Evolutionary conservation across 2,888 invertebrate genomes (phyloP).

Genomic region (Tinea semifulvella): DNA sequence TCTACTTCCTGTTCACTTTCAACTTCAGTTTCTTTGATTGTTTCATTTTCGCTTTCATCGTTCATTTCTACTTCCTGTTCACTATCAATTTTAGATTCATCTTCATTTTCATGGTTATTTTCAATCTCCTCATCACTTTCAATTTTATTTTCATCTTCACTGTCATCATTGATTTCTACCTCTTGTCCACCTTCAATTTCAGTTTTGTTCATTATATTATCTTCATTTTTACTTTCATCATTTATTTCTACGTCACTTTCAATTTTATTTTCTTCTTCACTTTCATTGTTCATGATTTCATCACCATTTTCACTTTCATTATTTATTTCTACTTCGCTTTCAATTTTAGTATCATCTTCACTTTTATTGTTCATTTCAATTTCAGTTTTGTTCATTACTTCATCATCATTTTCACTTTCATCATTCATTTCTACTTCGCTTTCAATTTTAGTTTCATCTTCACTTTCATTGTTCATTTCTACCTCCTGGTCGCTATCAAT

Average conservation of each 20-base stretch:
- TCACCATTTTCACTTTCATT: conserved; percentile 4
- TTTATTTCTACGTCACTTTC: conserved; percentile 13
- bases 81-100: conserved; percentile 14
- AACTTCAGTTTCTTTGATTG: conserved; percentile 7
- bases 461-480: neutral
- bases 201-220: conserved; percentile 12
- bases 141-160: conserved; percentile 8
- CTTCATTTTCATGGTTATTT: conserved; percentile 16
- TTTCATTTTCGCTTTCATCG: neutral
- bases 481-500: conserved; percentile 9
- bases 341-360: conserved; percentile 16
- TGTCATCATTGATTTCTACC: neutral
- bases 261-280: conserved; percentile 15
- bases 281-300: neutral
- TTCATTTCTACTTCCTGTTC: conserved; percentile 3
- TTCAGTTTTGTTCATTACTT: conserved; percentile 1
- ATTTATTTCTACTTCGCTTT: conserved; percentile 16
- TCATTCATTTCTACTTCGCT: conserved; percentile 15
- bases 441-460: neutral
- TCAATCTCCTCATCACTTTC: conserved; percentile 14
- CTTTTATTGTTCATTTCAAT: conserved; percentile 16
- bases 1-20: conserved; percentile 17
- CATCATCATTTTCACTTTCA: conserved; percentile 13
- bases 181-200: conserved; percentile 12
- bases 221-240: conserved; percentile 16